Conservation (phyloP, 2,113 vertebrate species). For the Megaceryle torquata region DNA sequence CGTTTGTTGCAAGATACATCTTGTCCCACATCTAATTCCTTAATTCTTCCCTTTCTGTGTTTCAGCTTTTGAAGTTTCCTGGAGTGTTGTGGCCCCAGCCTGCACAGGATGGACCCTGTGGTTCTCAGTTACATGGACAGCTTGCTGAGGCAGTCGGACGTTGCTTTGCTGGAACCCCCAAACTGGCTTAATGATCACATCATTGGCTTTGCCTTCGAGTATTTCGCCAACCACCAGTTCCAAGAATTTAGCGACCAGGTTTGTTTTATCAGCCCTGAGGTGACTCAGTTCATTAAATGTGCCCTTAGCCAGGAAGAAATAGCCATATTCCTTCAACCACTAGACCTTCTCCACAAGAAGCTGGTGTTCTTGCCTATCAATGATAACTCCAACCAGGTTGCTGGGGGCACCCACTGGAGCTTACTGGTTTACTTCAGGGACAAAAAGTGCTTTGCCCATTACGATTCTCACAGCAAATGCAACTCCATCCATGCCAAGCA, state of each 20-base stretch:
- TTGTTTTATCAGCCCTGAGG: conserved; percentile 92
- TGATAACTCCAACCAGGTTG: conserved; percentile 88
- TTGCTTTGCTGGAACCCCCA: conserved; percentile 89
- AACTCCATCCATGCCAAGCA: conserved; percentile 87
- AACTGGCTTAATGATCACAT: conserved; percentile 95
- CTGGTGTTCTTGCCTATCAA: conserved; percentile 93
- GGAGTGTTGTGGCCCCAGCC: background rate
- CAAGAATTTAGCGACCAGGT: conserved; percentile 71
- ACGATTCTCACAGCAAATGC: conserved; percentile 89
- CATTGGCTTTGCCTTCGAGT: conserved; percentile 96
- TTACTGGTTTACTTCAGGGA: conserved; percentile 87
- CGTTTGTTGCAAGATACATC: background rate
- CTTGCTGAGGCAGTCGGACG: conserved; percentile 87
- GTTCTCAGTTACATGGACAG: conserved; percentile 96
- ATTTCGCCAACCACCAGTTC: conserved; percentile 84
- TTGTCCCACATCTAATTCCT: background rate
- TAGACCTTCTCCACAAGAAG: conserved; percentile 79
- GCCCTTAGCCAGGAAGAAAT: conserved; percentile 84
- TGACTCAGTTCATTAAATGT: conserved; percentile 97
- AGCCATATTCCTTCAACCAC: conserved; percentile 87
- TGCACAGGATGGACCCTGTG: conserved; percentile 86
- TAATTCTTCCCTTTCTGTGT: background rate
- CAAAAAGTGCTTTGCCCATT: conserved; percentile 86
- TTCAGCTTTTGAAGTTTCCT: conserved; percentile 42
- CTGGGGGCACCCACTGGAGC: conserved; percentile 97